Conservation (phyloP, 2,888 invertebrate species). For the Lithosia quadra region DNA sequence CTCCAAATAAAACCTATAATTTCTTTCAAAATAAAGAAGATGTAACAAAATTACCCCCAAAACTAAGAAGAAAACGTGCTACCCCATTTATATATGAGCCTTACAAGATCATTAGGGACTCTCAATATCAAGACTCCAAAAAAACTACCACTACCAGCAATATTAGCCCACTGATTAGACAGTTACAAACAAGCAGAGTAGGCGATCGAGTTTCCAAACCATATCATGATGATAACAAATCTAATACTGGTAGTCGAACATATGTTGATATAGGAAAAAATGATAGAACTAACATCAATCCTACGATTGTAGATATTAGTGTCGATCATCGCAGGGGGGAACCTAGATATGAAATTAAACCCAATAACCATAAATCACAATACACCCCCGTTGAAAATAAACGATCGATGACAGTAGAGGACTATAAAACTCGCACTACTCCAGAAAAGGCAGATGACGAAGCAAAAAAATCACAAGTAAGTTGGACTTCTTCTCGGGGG, state of each 20-base stretch:
- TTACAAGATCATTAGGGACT: slow-evolving; percentile 81
- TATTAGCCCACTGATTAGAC: slow-evolving; percentile 78
- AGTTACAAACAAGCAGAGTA: slow-evolving; percentile 75
- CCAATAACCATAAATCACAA: slow-evolving; percentile 70
- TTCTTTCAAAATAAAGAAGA: slow-evolving; percentile 59
- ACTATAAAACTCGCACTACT: slow-evolving; percentile 62
- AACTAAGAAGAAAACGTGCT: slow-evolving; percentile 67
- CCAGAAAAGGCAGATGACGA: slow-evolving; percentile 39
- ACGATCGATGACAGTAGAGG: slow-evolving; percentile 68
- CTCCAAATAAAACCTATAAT: slow-evolving; percentile 50
- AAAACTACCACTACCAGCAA: slow-evolving; percentile 76
- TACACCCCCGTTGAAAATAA: slow-evolving; percentile 74
- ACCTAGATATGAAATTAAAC: slow-evolving; percentile 77
- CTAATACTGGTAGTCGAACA: slow-evolving; percentile 56
- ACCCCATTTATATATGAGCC: slow-evolving; percentile 80
- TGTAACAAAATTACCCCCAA: slow-evolving; percentile 48
- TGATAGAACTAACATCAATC: slow-evolving; percentile 63
- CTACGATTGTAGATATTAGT: slow-evolving; percentile 71
- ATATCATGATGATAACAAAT: slow-evolving; percentile 64
- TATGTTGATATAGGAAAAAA: slow-evolving; percentile 77
- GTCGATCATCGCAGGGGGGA: slow-evolving; percentile 75
- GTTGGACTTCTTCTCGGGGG: slow-evolving; percentile 31
- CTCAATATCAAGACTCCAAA: slow-evolving; percentile 74
- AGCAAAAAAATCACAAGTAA: slow-evolving; percentile 5
- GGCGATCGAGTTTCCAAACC: slow-evolving; percentile 68